phyloP scores from a whole-genome alignment of 2,888 invertebrate species.

The Steinernema scapterisci region DNA sequence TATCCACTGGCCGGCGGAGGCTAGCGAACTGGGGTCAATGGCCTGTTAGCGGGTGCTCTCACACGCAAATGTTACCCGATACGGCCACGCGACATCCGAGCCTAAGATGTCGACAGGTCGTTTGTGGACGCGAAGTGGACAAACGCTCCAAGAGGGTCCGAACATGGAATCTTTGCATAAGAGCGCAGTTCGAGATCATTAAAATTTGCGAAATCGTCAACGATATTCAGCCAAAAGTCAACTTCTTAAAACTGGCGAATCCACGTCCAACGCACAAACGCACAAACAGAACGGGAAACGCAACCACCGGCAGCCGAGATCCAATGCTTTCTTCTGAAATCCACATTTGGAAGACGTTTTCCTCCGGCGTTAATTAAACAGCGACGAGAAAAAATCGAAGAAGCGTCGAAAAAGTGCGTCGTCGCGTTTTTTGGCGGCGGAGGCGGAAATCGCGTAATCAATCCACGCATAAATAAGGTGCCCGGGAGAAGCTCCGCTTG shows the following conservation, averaged over 20 bases:
- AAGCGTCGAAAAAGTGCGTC: constrained; percentile 30
- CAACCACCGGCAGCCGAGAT: too few relatives aligned
- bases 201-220: too few relatives aligned
- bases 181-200: too few relatives aligned
- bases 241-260: too few relatives aligned
- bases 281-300: too few relatives aligned
- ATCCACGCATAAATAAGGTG: neutral
- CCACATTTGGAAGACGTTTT: neutral
- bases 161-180: too few relatives aligned
- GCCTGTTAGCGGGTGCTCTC: constrained; percentile 19
- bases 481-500: neutral
- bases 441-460: neutral
- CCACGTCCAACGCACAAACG: too few relatives aligned
- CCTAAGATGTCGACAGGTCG: constrained; percentile 23
- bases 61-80: constrained; percentile 30
- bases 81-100: neutral
- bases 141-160: too few relatives aligned
- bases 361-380: constrained; percentile 6
- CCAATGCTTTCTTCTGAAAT: neutral
- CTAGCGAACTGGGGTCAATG: constrained; percentile 19
- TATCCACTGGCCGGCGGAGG: constrained; percentile 2
- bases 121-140: neutral
- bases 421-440: neutral
- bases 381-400: neutral
- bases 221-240: too few relatives aligned